Evolutionary conservation across 2,113 vertebrate genomes (phyloP), one percentile per base, ranked within the genome.

Genomic region (Spea bombifrons): DNA sequence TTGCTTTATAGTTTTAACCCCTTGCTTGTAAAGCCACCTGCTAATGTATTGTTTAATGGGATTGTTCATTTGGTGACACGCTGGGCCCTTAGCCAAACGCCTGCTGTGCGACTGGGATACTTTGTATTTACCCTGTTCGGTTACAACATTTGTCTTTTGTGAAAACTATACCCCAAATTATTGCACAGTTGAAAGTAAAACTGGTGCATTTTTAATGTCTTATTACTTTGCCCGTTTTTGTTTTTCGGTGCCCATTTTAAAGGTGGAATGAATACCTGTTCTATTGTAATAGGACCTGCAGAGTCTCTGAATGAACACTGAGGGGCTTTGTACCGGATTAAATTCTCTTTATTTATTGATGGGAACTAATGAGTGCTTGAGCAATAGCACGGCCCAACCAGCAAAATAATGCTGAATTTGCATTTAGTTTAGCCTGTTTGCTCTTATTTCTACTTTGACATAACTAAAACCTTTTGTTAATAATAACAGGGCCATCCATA

Each of bases 291-390:
- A 61, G 63, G 71, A 68, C 71, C 78, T 30, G 16, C 71, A 74
- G 50, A 68, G 30, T 80, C 74, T 74, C 52, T 44, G 71, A 80
- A 57, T 80, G 78, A 74, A 72, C 63, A 10, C n/a, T 67, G 67
- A 64, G 74, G 68, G 47, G 53, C 64, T 50, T 68, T 74, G 64
- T 80, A 61, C 15, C 52, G 57, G 71, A 48, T 74, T 50, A 43
- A 7, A 10, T 74, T 74, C 57, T 65, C 68, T 73, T 80, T 80
- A 80, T 80, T 80, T 80, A 80, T 80, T 73, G 52, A 80, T 80
- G 78, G 61, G 44, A 45, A 48, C 50, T 63, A 77, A 77, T 76
- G 66, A 69, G 47, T 68, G 59, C 53, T 59, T 50, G 44, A 30
- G 45, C 4, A 68, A 30, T 52, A 7, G 9, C 13, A 70, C 16